These are phyloP conservation scores for Epinephelus moara DNA, from an alignment of 2,113 vertebrate species.

Conservation along the genomic window DNA sequence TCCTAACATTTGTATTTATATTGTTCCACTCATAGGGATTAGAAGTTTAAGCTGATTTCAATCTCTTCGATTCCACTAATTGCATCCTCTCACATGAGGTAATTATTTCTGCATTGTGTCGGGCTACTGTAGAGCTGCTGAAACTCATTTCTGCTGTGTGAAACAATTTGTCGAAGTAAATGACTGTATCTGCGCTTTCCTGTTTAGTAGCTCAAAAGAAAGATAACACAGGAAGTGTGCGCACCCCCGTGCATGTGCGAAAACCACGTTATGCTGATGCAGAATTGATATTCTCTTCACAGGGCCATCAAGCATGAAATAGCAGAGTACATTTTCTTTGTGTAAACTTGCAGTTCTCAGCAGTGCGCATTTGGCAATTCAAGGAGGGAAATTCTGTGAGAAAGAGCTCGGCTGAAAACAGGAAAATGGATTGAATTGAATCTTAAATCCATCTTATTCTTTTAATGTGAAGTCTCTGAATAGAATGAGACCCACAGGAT, in stretches of 20 bases:
- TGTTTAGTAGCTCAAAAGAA: conserved; percentile 29
- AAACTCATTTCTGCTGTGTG: conserved; percentile 6
- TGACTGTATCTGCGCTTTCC: conserved; percentile 23
- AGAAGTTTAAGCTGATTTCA: conserved; percentile 68
- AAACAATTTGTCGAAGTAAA: conserved; percentile 50
- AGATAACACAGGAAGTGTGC: conserved; percentile 5
- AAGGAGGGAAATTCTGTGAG: neutral
- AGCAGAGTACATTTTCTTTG: conserved; percentile 39
- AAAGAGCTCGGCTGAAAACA: conserved; percentile 13
- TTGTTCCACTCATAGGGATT: conserved; percentile 53
- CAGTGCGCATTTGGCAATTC: conserved; percentile 1
- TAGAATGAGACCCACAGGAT: neutral
- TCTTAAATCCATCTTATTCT: conserved; percentile 24
- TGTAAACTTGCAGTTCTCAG: conserved; percentile 53
- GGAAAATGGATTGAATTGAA: conserved; percentile 24
- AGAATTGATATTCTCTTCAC: conserved; percentile 44
- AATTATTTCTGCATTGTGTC: conserved; percentile 54
- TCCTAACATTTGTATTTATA: conserved; percentile 47
- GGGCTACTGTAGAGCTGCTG: conserved; percentile 24
- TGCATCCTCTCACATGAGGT: conserved; percentile 57
- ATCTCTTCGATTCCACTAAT: conserved; percentile 60
- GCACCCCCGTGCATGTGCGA: neutral
- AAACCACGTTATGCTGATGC: neutral
- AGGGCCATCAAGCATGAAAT: conserved; percentile 36
- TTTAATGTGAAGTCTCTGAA: conserved; percentile 8